Evolutionary conservation across 2,113 vertebrate species (phyloP).

Genomic region (Triplophysa rosa): DNA sequence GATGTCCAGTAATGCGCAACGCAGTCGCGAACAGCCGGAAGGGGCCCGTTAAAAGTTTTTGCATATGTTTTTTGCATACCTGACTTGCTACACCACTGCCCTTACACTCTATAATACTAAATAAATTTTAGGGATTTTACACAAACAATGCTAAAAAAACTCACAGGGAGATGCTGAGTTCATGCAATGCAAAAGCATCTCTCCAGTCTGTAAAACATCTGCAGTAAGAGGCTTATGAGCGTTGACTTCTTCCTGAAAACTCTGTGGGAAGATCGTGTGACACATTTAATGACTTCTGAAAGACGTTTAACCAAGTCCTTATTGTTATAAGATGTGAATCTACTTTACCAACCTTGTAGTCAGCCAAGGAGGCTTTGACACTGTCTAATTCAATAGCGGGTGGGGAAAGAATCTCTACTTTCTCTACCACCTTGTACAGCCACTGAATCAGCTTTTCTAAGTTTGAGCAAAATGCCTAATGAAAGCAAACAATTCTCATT

Average conservation of each 20-base stretch:
- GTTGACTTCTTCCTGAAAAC: slow-evolving; percentile 81
- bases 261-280: slow-evolving; percentile 64
- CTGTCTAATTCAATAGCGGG: slow-evolving; percentile 64
- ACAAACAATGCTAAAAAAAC: slow-evolving; percentile 14
- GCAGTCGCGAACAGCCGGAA: too few species aligned
- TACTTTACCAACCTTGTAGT: slow-evolving; percentile 78
- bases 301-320: not conserved
- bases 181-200: slow-evolving; percentile 82
- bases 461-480: slow-evolving; percentile 84
- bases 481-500: slow-evolving; percentile 15
- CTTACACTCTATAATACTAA: not conserved
- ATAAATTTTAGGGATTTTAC: not conserved
- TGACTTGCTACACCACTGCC: too few species aligned
- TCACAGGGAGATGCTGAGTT: slow-evolving; percentile 81
- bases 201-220: slow-evolving; percentile 80
- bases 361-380: slow-evolving; percentile 76
- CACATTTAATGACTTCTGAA: not conserved
- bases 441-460: slow-evolving; percentile 84
- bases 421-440: slow-evolving; percentile 75
- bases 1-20: too few species aligned
- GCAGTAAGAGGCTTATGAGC: slow-evolving; percentile 78
- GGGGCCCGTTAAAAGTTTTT: too few species aligned
- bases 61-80: too few species aligned
- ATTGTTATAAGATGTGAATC: not conserved
- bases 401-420: slow-evolving; percentile 68